phyloP scores from a whole-genome alignment of 1,140 invertebrate genomes.

The Nomia melanderi region DNA sequence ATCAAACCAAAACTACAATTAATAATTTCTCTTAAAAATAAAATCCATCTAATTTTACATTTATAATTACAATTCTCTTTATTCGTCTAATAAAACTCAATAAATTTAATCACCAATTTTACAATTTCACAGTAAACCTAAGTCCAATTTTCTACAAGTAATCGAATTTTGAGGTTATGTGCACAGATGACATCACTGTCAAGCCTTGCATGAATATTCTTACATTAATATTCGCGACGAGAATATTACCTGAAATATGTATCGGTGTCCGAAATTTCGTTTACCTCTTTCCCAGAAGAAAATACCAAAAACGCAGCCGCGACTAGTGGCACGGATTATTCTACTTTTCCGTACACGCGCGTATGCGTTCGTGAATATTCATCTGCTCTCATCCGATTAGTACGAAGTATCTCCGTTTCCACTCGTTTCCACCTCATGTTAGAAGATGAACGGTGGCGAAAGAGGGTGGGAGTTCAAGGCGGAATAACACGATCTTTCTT shows the following conservation, averaged over 20 bases:
- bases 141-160: too few relatives aligned
- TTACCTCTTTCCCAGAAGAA: neutral
- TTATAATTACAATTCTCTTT: too few relatives aligned
- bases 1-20: too few relatives aligned
- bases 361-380: conserved; percentile 45
- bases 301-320: conserved; percentile 29
- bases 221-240: neutral
- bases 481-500: conserved; percentile 2
- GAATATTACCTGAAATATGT: neutral
- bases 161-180: too few relatives aligned
- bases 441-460: conserved; percentile 8
- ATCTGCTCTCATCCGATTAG: conserved; percentile 45
- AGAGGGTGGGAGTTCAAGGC: neutral
- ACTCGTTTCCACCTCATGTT: conserved; percentile 24
- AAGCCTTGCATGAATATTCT: neutral
- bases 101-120: too few relatives aligned
- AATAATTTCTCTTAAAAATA: too few relatives aligned
- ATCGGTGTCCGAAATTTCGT: conserved; percentile 13
- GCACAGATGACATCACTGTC: too few relatives aligned
- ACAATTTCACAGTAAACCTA: too few relatives aligned
- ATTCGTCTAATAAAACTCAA: too few relatives aligned
- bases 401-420: conserved; percentile 37
- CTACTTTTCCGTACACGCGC: conserved; percentile 23
- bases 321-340: conserved; percentile 28
- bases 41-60: too few relatives aligned